phyloP scores from a whole-genome alignment of 2,113 vertebrate genomes.

The Aldabrachelys gigantea region DNA sequence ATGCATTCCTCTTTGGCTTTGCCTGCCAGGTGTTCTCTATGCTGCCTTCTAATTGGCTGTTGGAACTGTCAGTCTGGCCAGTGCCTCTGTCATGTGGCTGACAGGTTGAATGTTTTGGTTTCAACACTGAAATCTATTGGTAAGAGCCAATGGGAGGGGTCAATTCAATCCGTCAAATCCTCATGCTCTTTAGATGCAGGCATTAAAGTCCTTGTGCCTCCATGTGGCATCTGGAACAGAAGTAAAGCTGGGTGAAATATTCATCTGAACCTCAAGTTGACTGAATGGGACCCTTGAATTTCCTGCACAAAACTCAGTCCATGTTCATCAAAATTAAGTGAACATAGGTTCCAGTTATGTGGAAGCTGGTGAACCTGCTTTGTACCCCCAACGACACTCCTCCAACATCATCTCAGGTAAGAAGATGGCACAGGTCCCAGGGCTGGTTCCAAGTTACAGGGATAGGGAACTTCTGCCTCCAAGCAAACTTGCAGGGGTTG shows the following conservation, averaged over 20 bases:
- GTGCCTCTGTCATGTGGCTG: constrained; percentile 59
- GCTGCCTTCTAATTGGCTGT: constrained; percentile 62
- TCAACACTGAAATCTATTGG: constrained; percentile 10
- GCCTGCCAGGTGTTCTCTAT: constrained; percentile 68
- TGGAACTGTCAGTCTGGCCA: constrained; percentile 61
- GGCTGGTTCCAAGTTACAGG: background rate
- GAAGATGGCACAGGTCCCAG: background rate
- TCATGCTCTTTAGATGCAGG: background rate
- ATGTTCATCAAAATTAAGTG: background rate
- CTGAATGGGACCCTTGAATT: background rate
- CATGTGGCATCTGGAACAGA: background rate
- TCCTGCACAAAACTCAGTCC: background rate
- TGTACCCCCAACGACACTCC: background rate
- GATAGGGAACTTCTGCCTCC: constrained; percentile 30
- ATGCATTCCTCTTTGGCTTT: constrained; percentile 68
- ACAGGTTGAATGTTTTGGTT: constrained; percentile 61
- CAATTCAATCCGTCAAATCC: background rate
- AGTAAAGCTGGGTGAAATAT: background rate
- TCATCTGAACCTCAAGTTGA: background rate
- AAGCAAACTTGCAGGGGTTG: background rate
- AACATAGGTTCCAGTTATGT: background rate
- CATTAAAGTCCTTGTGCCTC: background rate
- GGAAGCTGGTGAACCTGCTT: constrained; percentile 33
- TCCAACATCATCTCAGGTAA: constrained; percentile 20
- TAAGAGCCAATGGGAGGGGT: background rate